Conservation (phyloP, 92 coral and sea anemone genomes). For the Isaurus tuberculatus region DNA sequence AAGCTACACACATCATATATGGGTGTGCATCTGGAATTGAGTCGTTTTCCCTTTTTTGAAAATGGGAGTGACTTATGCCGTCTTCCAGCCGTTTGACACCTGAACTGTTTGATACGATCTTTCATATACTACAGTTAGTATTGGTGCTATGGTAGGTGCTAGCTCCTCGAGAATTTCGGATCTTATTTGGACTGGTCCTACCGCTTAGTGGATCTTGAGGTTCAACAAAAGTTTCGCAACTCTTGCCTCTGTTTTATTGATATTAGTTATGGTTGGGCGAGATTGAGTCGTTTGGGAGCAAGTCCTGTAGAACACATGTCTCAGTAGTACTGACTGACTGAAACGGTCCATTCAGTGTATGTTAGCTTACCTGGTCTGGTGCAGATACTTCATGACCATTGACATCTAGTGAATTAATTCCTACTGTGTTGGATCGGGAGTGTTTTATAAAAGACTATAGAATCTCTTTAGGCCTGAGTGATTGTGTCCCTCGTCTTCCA, state of each 20-base stretch:
- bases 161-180: constrained; percentile 38
- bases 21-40: background rate
- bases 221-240: too few species aligned
- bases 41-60: constrained; percentile 38
- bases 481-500: constrained; percentile 46
- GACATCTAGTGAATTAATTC: constrained; percentile 8
- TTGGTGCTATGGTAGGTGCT: constrained; percentile 27
- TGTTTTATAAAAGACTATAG: constrained; percentile 61
- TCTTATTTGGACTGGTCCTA: constrained; percentile 33
- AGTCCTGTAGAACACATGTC: too few species aligned
- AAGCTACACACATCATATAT: constrained; percentile 40
- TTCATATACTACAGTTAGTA: constrained; percentile 1
- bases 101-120: constrained; percentile 14
- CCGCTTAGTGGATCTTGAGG: too few species aligned
- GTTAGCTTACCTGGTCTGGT: constrained; percentile 51
- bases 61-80: constrained; percentile 41
- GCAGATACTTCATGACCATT: constrained; percentile 44
- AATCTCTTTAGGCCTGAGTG: constrained; percentile 53
- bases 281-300: too few species aligned
- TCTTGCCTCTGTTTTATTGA: too few species aligned
- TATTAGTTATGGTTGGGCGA: too few species aligned
- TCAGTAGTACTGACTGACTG: constrained; percentile 53
- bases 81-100: constrained; percentile 37
- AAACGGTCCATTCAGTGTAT: constrained; percentile 47
- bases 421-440: constrained; percentile 36